phyloP scores from a whole-genome alignment of 2,113 vertebrate genomes.

The Tachysurus fulvidraco region DNA sequence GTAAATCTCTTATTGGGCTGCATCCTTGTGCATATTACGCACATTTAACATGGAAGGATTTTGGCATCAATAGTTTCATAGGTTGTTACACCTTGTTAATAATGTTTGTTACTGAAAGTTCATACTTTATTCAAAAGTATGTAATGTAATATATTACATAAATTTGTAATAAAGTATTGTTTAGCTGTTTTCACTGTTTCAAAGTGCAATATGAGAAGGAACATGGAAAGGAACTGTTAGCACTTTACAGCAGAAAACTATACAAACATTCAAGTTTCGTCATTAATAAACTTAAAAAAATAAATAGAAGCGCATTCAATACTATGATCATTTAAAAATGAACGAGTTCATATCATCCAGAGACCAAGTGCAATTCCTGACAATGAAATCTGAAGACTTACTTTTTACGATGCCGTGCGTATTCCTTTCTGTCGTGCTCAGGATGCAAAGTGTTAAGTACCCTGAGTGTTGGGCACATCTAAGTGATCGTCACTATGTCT shows the following conservation, averaged over 20 bases:
- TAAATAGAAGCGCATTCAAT: background rate
- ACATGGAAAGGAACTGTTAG: background rate
- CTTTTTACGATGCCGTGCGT: slow-evolving; percentile 52
- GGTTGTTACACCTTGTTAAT: background rate
- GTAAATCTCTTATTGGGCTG: background rate
- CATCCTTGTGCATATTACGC: background rate
- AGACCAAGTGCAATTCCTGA: background rate
- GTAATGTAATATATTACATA: too few relatives aligned
- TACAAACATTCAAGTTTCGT: background rate
- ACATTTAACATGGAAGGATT: background rate
- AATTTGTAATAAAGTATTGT: background rate
- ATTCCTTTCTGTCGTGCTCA: slow-evolving; percentile 51
- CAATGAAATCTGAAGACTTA: slow-evolving; percentile 53
- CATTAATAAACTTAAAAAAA: background rate
- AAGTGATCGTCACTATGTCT: slow-evolving; percentile 39
- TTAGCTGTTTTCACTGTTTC: background rate
- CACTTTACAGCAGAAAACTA: slow-evolving; percentile 22
- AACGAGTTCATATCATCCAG: background rate
- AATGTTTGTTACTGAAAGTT: background rate
- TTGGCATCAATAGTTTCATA: background rate
- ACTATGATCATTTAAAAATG: background rate
- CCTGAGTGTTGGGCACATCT: slow-evolving; percentile 46
- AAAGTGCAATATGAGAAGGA: background rate
- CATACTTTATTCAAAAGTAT: background rate
- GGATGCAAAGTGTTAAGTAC: slow-evolving; percentile 49